Evolutionary conservation across 2,888 invertebrate genomes (phyloP).

Genomic region (Platycheirus rosarum): DNA sequence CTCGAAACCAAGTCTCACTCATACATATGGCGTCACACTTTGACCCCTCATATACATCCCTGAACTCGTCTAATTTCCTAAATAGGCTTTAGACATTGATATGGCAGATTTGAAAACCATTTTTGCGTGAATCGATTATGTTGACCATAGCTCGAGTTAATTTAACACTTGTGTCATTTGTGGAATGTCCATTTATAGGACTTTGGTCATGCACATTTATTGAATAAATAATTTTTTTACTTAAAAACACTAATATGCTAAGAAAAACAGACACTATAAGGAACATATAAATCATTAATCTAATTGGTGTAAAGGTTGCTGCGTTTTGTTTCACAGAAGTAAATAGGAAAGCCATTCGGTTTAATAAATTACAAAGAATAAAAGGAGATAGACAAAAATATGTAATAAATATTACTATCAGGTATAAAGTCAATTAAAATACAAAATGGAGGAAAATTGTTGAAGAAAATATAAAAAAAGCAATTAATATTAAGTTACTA

Average conservation of each 20-base stretch:
- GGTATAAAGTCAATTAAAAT: no score
- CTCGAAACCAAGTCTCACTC: neutral
- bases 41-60: slow-evolving; percentile 8
- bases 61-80: slow-evolving; percentile 5
- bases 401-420: no score
- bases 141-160: slow-evolving; percentile 8
- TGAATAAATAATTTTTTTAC: neutral
- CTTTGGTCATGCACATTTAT: neutral
- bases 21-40: neutral
- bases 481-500: no score
- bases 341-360: neutral
- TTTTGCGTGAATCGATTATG: slow-evolving; percentile 5
- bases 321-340: neutral
- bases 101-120: slow-evolving; percentile 7
- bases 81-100: neutral
- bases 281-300: neutral
- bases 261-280: neutral
- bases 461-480: neutral
- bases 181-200: neutral
- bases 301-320: neutral
- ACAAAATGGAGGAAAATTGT: no score
- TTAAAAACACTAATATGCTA: neutral
- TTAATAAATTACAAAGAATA: neutral
- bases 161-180: neutral
- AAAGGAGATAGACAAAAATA: no score